A percentile compares a stretch with the other conserved stretches of the same genome.
Evolutionary conservation across 2,888 invertebrate species (phyloP).

Genomic region (Phengaris alcon): DNA sequence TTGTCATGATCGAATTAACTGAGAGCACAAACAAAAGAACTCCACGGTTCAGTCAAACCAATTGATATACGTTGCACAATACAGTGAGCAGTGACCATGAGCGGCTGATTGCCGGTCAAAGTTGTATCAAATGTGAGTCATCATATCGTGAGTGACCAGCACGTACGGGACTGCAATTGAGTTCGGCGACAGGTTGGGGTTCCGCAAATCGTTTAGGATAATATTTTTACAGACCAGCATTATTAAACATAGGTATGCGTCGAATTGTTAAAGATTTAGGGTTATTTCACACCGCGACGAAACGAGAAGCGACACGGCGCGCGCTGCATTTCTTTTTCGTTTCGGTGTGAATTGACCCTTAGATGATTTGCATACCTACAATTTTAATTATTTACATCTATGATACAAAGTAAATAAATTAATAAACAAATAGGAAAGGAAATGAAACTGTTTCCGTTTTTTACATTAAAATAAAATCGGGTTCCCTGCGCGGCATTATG

Average conservation of each 20-base stretch:
- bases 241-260: too few species aligned
- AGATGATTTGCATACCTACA: too few species aligned
- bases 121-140: slow-evolving; percentile 21
- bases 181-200: slow-evolving; percentile 14
- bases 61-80: slow-evolving; percentile 3
- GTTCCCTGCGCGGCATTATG: not conserved
- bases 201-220: slow-evolving; percentile 1
- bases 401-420: not conserved
- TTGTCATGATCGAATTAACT: not conserved
- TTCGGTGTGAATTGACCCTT: too few species aligned
- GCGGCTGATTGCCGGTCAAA: not conserved
- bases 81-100: not conserved
- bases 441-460: not conserved
- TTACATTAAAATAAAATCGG: not conserved
- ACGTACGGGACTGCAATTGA: slow-evolving; percentile 17
- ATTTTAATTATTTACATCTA: too few species aligned
- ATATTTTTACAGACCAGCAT: too few species aligned
- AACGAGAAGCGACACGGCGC: too few species aligned
- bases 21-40: not conserved
- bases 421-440: not conserved
- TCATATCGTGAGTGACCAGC: not conserved
- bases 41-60: not conserved
- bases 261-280: too few species aligned
- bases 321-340: too few species aligned
- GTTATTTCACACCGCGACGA: too few species aligned